A percentile compares a stretch with the other conserved stretches of the same genome.
Evolutionary conservation across 2,797 vertebrate species (phyloP).

Genomic region (Fistularia tabacaria): DNA sequence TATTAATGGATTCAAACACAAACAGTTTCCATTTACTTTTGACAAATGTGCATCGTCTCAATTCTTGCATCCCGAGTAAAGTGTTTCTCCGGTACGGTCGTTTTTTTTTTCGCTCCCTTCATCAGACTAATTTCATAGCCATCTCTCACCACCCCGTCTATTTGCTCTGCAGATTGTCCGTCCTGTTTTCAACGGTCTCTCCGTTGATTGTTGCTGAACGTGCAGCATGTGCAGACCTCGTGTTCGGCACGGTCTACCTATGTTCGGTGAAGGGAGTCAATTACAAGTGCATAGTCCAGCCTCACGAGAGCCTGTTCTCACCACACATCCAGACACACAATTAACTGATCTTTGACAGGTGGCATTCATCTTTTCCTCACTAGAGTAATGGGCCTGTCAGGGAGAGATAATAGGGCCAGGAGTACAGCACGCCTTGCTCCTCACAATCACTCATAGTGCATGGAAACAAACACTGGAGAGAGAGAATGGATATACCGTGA

Average conservation of each 20-base stretch:
- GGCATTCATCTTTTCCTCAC: slow-evolving; percentile 94
- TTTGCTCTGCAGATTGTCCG: too few relatives aligned
- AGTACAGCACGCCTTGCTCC: slow-evolving; percentile 53
- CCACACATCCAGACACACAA: slow-evolving; percentile 93
- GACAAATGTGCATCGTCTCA: too few relatives aligned
- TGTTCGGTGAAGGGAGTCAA: slow-evolving; percentile 33
- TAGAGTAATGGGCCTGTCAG: slow-evolving; percentile 98
- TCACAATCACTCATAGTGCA: slow-evolving; percentile 50
- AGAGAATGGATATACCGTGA: slow-evolving; percentile 22
- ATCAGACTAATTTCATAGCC: background rate
- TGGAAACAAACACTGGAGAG: slow-evolving; percentile 15
- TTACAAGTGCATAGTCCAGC: slow-evolving; percentile 30
- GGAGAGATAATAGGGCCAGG: slow-evolving; percentile 91
- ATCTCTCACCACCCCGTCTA: background rate
- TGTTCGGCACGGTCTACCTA: too few relatives aligned
- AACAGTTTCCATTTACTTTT: too few relatives aligned
- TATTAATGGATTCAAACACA: too few relatives aligned
- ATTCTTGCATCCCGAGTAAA: too few relatives aligned
- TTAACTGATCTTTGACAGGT: slow-evolving; percentile 95
- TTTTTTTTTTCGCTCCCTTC: background rate
- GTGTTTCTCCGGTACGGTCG: background rate
- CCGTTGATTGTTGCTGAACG: background rate
- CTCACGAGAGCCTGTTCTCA: slow-evolving; percentile 42
- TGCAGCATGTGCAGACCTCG: too few relatives aligned
- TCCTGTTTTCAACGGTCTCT: slow-evolving; percentile 12